Base-by-base conservation (phyloP, 2,113 vertebrate genomes). In the Otocyon megalotis region DNA sequence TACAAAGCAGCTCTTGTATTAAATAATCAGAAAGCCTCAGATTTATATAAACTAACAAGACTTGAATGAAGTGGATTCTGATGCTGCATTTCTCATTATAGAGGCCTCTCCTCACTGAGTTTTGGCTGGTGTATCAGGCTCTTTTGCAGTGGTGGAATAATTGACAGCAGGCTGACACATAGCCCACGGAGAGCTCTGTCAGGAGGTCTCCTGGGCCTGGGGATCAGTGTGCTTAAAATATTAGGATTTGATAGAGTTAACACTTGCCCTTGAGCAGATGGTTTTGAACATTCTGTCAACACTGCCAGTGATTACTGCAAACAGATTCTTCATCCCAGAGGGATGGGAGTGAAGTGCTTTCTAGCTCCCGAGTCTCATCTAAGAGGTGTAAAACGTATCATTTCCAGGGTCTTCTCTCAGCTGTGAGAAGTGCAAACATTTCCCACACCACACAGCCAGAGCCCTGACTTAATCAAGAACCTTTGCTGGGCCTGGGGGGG, bases 221-320 rank as follows among this genome's bases (percentile, higher is more conserved):
- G 99, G 99, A 99, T 99, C 99, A 99, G 98, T 98, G 56, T 98
- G 99, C 98, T 96, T 99, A 99, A 99, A 99, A 99, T 99, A 99
- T 93, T 98, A 99, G 99, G 99, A 99, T 99, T 99, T 99, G 98
- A 99, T 99, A 98, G 99, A 99, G 98, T 98, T 98, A 99, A 99
- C 97, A 96, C 98, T 98, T 98, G 99, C 98, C 99, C 99, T 99
- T 96, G 98, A 99, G 99, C 99, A 99, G 99, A 99, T 99, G 99
- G 99, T 98, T 98, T 98, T 99, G 99, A 99, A 99, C 99, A 99
- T 99, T 99, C 99, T 99, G 99, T 99, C 99, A 99, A 98, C 98
- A 98, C 98, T 98, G 99, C 98, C 98, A 98, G 99, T 98, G 99
- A 99, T 99, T 99, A 99, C 98, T 96, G 99, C 99, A 99, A 99